Percentiles rank a stretch among this genome's conserved stretches.
Conservation (phyloP, 1,140 invertebrate genomes). For the Ceratosolen solmsi region DNA sequence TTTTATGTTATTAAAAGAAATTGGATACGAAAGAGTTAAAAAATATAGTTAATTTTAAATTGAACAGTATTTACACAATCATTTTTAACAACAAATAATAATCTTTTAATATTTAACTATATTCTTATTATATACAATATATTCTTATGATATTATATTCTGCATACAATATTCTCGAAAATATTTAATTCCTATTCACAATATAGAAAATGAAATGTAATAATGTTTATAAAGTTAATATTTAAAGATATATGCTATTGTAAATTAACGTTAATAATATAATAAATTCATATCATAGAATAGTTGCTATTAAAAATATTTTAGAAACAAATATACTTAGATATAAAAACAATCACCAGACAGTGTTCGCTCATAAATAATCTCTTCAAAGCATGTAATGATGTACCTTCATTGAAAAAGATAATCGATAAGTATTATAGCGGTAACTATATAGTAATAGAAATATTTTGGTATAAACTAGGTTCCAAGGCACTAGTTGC, state of each 20-base stretch:
- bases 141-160: too few species aligned
- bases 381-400: background rate
- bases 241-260: background rate
- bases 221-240: background rate
- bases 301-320: background rate
- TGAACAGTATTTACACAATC: too few species aligned
- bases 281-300: background rate
- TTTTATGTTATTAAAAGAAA: too few species aligned
- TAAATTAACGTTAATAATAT: background rate
- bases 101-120: too few species aligned
- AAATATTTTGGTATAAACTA: conserved; percentile 64
- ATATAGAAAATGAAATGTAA: background rate
- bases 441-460: conserved; percentile 57
- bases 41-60: too few species aligned
- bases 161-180: too few species aligned
- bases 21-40: too few species aligned
- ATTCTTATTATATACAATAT: too few species aligned
- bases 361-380: background rate
- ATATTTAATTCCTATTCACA: too few species aligned
- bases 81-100: too few species aligned
- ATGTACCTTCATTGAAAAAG: background rate
- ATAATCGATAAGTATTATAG: conserved; percentile 16
- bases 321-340: background rate
- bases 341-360: conserved; percentile 16
- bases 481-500: conserved; percentile 55